These are phyloP conservation scores for Hyperoodon ampullatus DNA, from an alignment of 2,113 vertebrate genomes.

Conservation along the genomic window DNA sequence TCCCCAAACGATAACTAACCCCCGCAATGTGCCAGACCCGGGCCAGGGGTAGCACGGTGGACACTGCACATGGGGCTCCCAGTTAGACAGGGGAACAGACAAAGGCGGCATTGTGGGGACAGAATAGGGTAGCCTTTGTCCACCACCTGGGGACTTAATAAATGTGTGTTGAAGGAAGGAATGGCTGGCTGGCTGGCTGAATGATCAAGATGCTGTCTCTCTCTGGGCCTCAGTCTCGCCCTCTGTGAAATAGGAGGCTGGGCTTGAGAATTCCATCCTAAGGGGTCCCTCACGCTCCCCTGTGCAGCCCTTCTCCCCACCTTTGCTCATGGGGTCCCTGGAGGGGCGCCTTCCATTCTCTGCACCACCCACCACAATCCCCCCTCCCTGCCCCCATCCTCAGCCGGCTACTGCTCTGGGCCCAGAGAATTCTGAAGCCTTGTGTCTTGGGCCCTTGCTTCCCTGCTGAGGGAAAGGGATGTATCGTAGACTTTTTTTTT, in stretches of 20 bases:
- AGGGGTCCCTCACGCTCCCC: no score
- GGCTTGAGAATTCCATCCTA: background rate
- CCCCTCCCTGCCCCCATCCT: background rate
- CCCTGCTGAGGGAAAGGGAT: background rate
- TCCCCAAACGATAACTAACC: fast-evolving
- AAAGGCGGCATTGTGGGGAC: no score
- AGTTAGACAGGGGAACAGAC: no score
- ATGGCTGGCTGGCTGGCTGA: background rate
- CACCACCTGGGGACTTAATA: no score
- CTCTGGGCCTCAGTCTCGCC: background rate
- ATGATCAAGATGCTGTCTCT: no score
- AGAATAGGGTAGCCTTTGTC: no score
- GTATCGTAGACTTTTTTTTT: background rate
- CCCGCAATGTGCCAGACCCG: background rate
- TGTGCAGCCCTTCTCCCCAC: background rate
- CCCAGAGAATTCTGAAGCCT: background rate
- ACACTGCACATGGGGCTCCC: fast-evolving
- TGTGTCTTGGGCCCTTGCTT: background rate
- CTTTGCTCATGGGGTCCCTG: background rate
- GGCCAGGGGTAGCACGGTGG: background rate
- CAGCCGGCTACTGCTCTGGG: fast-evolving
- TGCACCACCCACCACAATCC: fast-evolving
- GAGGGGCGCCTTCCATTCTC: background rate
- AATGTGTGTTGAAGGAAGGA: background rate
- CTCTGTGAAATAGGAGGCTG: background rate